Evolutionary conservation across 1,140 invertebrate species (phyloP).

Genomic region (Brachionus asplanchnoidis): DNA sequence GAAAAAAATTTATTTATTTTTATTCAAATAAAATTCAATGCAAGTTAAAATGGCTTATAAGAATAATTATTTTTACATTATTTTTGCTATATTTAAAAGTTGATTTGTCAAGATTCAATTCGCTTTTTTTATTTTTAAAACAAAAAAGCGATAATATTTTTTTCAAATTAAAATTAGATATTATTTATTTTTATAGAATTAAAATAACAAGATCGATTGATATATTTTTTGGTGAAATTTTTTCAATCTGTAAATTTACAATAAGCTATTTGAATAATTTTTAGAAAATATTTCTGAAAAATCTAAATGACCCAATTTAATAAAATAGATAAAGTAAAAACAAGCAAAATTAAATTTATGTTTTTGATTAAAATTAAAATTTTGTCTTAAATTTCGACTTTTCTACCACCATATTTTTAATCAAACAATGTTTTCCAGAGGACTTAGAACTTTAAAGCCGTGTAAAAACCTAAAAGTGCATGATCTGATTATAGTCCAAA

Average conservation of each 20-base stretch:
- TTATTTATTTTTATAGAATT: background rate
- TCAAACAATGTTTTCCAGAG: too few species aligned
- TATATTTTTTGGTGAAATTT: too few species aligned
- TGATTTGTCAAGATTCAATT: background rate
- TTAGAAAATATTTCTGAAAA: background rate
- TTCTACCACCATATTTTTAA: too few species aligned
- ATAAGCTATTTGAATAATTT: too few species aligned
- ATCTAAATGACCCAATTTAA: background rate
- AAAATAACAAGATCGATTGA: too few species aligned
- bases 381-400: too few species aligned
- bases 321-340: background rate
- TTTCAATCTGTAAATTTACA: too few species aligned
- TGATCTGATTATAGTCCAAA: background rate
- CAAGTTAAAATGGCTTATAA: conserved; percentile 11
- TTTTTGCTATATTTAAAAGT: background rate
- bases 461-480: background rate
- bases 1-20: background rate
- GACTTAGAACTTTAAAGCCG: background rate
- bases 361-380: too few species aligned
- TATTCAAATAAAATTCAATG: background rate
- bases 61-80: background rate
- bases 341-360: background rate
- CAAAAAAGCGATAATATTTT: background rate
- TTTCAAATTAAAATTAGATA: background rate
- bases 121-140: background rate